Evolutionary conservation across 2,797 vertebrate species (phyloP), one percentile per base, ranked within the genome.

Genomic region (Steatocranus sp.): DNA sequence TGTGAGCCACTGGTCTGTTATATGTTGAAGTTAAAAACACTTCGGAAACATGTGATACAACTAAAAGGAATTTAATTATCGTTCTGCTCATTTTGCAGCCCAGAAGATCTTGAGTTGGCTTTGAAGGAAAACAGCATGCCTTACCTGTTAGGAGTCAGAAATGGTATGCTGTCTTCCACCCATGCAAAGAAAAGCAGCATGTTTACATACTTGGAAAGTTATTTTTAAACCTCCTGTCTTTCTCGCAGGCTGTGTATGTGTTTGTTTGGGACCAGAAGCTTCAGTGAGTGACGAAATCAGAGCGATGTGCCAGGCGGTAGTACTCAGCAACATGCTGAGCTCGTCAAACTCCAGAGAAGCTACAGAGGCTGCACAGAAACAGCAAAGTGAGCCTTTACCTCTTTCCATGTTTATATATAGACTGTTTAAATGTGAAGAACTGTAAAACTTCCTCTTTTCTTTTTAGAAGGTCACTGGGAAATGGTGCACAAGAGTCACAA

Each of bases 281-380:
- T 92, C 94, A 7, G 90, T 91, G 1, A 73, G 14, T 75, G 95
- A 96, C 75, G 93, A 97, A 90, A 93, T 97, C 79, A 88, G 91
- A 90, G 95, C 92, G 0, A 85, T 86, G 85, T 96, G 95, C 78
- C 96, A 97, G 84, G 96, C 95, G 1, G 43, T 95, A 70, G 95
- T 94, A 91, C 86, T 97, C 61, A 70, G 92, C 27, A 82, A 61
- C 25, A 82, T 6, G 56, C 41, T 96, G 74, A 83, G 25, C 9
- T 14, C 53, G 20, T 12, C 18, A 18, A 11, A 75, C 2, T 81
- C 93, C 15, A 68, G 41, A 58, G 61, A 86, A 25, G 49, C 91
- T 25, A 4, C 68, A 17, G 15, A 15, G 49, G 3, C 68, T 7
- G 15, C 75, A 66, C 46, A 63, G 32, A 70, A 79, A 18, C 79